phyloP scores from a whole-genome alignment of 2,113 vertebrate species.

The Chaetodon auriga region DNA sequence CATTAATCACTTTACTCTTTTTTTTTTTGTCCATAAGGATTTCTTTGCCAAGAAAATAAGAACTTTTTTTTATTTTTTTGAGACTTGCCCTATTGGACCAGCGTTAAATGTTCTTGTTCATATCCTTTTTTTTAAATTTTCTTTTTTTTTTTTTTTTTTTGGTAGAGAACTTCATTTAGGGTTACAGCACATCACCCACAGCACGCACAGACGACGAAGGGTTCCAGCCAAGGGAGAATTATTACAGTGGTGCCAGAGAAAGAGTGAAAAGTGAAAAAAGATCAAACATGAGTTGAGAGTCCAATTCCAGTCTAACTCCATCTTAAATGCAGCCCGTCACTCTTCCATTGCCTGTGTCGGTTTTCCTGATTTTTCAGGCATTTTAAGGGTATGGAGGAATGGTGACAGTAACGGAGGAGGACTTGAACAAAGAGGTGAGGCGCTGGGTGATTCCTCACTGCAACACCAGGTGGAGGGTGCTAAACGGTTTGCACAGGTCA shows the following conservation, averaged over 20 bases:
- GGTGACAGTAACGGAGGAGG: slow-evolving; percentile 38
- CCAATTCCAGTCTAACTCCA: slow-evolving; percentile 41
- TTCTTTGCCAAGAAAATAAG: slow-evolving; percentile 54
- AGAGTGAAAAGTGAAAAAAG: slow-evolving; percentile 62
- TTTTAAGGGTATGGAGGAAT: slow-evolving; percentile 34
- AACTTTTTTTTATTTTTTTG: slow-evolving; percentile 46
- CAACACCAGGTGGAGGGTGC: slow-evolving; percentile 28
- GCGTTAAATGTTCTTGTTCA: slow-evolving; percentile 61
- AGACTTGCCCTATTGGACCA: slow-evolving; percentile 55
- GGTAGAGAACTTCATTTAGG: slow-evolving; percentile 71
- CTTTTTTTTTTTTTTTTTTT: slow-evolving; percentile 39
- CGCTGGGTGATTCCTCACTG: slow-evolving; percentile 38
- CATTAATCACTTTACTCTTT: slow-evolving; percentile 66
- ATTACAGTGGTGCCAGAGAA: slow-evolving; percentile 77
- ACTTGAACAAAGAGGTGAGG: slow-evolving; percentile 25
- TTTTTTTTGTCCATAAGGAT: slow-evolving; percentile 48
- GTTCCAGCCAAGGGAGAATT: slow-evolving; percentile 79
- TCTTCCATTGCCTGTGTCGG: slow-evolving; percentile 36
- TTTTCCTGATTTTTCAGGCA: slow-evolving; percentile 56
- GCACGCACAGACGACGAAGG: slow-evolving; percentile 82
- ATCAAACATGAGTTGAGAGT: slow-evolving; percentile 56
- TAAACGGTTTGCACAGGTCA: slow-evolving; percentile 44
- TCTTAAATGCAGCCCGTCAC: slow-evolving; percentile 48
- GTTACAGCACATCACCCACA: slow-evolving; percentile 86
- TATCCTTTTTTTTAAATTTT: slow-evolving; percentile 39